These are phyloP conservation scores for Macropis europaea DNA, from an alignment of 2,888 invertebrate genomes.

Conservation along the genomic window DNA sequence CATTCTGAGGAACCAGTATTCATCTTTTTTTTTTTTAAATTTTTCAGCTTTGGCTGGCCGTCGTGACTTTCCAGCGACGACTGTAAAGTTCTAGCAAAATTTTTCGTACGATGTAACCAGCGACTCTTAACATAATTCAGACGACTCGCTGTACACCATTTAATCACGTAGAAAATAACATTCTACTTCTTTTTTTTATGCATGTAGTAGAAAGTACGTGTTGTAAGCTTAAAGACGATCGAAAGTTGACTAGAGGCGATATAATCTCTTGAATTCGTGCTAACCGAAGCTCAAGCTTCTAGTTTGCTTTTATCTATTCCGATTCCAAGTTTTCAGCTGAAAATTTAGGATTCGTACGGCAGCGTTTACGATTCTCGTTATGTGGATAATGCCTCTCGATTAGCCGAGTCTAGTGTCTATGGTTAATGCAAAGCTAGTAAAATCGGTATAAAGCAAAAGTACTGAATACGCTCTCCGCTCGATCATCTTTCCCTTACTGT, in stretches of 20 bases:
- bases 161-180: slow-evolving; percentile 47
- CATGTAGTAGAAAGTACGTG: slow-evolving; percentile 23
- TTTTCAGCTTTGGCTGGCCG: slow-evolving; percentile 42
- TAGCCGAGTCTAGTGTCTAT: slow-evolving; percentile 37
- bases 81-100: slow-evolving; percentile 51
- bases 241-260: slow-evolving; percentile 62
- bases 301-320: no score
- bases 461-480: slow-evolving; percentile 31
- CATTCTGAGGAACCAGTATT: slow-evolving; percentile 50
- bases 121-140: slow-evolving; percentile 16
- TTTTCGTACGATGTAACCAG: slow-evolving; percentile 31
- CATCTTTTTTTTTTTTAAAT: no score
- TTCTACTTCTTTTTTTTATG: slow-evolving; percentile 24
- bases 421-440: slow-evolving; percentile 44
- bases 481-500: slow-evolving; percentile 17
- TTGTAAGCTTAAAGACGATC: slow-evolving; percentile 50
- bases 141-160: neutral
- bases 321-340: slow-evolving; percentile 44
- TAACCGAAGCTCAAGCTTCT: slow-evolving; percentile 48
- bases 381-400: slow-evolving; percentile 40
- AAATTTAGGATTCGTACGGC: slow-evolving; percentile 51
- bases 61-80: slow-evolving; percentile 7
- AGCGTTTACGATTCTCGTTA: slow-evolving; percentile 45
- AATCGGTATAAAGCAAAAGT: slow-evolving; percentile 51
- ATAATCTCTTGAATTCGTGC: slow-evolving; percentile 55